Evolutionary conservation across 2,113 vertebrate species (phyloP).

Genomic region (Perognathus longimembris): DNA sequence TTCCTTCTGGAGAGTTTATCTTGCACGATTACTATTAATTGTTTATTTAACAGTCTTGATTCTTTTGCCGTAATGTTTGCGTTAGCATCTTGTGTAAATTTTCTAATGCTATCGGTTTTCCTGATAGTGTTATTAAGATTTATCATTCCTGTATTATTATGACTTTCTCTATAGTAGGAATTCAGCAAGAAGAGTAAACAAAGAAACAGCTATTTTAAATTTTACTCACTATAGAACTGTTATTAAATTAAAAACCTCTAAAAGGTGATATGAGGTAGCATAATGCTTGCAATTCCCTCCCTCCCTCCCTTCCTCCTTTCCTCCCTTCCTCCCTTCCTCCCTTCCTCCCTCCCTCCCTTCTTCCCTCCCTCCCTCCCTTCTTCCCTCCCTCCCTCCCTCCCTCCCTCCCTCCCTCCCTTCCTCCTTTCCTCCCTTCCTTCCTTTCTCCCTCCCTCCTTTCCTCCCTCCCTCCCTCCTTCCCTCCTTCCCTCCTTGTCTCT

Average conservation of each 20-base stretch:
- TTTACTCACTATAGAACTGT: slow-evolving; percentile 26
- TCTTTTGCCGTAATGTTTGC: slow-evolving; percentile 69
- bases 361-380: too few species aligned
- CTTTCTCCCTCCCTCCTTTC: background rate
- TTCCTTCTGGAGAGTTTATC: slow-evolving; percentile 60
- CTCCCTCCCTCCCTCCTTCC: too few species aligned
- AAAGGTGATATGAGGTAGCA: background rate
- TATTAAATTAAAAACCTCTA: slow-evolving; percentile 56
- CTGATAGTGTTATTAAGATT: slow-evolving; percentile 69
- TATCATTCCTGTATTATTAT: slow-evolving; percentile 69
- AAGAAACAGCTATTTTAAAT: slow-evolving; percentile 33
- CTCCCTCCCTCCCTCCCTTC: too few species aligned
- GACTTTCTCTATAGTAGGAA: background rate
- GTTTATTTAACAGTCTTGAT: slow-evolving; percentile 72
- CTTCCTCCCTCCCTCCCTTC: too few species aligned
- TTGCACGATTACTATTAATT: slow-evolving; percentile 70
- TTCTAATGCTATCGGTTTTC: slow-evolving; percentile 54
- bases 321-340: background rate
- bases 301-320: too few species aligned
- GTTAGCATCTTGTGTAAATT: slow-evolving; percentile 73
- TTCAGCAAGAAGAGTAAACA: slow-evolving; percentile 37
- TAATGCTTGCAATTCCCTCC: slow-evolving; percentile 9
- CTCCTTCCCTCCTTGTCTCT: background rate
- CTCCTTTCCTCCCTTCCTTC: background rate
- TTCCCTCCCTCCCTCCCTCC: too few species aligned